Conservation (phyloP, 2,888 invertebrate species). For the Sicus ferrugineus region DNA sequence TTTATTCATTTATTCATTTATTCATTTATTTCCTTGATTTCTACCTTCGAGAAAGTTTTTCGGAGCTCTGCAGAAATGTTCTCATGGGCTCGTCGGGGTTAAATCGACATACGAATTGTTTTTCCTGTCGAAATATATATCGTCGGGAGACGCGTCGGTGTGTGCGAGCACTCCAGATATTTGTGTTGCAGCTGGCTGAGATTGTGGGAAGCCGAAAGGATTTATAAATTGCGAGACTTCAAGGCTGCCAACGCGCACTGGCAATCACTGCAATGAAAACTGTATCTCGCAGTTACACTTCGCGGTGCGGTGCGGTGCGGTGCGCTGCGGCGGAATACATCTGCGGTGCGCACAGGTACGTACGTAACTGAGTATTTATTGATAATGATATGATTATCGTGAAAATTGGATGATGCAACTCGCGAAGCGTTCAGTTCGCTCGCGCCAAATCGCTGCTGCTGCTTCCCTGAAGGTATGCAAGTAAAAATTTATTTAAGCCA, state of each 20-base stretch:
- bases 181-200: slow-evolving; percentile 4
- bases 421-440: slow-evolving; percentile 19
- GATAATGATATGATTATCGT: slow-evolving; percentile 38
- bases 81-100: too few species aligned
- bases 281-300: not conserved
- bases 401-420: slow-evolving; percentile 29
- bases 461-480: slow-evolving; percentile 4
- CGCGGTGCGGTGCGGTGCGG: not conserved
- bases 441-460: not conserved
- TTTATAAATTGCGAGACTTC: slow-evolving; percentile 9
- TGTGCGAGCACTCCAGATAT: too few species aligned
- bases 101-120: too few species aligned
- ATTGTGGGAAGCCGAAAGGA: slow-evolving; percentile 1
- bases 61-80: too few species aligned
- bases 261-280: not conserved
- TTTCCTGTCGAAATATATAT: too few species aligned
- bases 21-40: too few species aligned
- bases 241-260: not conserved
- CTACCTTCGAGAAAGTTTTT: too few species aligned
- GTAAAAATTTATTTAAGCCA: slow-evolving; percentile 1
- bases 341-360: not conserved
- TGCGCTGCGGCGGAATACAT: not conserved
- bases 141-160: too few species aligned
- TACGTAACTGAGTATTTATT: slow-evolving; percentile 27
- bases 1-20: too few species aligned